phyloP scores from a whole-genome alignment of 2,113 vertebrate genomes.

The Larimichthys polyactis region DNA sequence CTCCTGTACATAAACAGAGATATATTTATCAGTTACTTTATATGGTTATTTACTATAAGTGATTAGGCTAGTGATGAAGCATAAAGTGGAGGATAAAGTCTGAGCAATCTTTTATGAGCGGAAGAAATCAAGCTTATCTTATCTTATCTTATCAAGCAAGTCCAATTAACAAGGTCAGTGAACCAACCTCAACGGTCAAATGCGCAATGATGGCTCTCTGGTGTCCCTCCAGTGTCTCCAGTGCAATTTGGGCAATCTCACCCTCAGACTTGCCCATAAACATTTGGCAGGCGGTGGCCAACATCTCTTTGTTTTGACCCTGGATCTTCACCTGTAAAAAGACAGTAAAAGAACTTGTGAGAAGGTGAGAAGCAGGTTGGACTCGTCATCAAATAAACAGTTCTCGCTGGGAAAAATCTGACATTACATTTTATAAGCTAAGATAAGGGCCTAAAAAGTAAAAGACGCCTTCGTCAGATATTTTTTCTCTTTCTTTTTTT shows the following conservation, averaged over 20 bases:
- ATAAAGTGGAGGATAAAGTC: neutral
- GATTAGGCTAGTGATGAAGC: neutral
- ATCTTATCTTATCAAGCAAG: neutral
- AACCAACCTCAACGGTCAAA: conserved; percentile 93
- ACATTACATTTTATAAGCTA: neutral
- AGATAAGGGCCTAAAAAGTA: neutral
- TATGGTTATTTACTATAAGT: neutral
- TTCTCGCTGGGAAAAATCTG: neutral
- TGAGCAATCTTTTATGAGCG: neutral
- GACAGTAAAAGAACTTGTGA: neutral
- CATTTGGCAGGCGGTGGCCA: conserved; percentile 96
- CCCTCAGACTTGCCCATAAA: conserved; percentile 94
- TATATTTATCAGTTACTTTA: neutral
- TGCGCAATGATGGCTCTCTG: conserved; percentile 98
- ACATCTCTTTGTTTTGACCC: conserved; percentile 98
- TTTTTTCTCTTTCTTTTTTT: neutral
- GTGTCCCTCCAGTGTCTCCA: conserved; percentile 96
- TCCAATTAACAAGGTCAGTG: neutral
- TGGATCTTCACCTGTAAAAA: conserved; percentile 95
- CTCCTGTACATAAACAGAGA: conserved; percentile 81
- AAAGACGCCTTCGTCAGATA: neutral
- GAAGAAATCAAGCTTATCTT: too few relatives aligned
- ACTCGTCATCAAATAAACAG: neutral
- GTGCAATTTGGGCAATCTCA: conserved; percentile 91
- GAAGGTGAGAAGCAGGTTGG: neutral